Evolutionary conservation across 2,113 vertebrate species (phyloP).

Genomic region (Cryptotis parvus): DNA sequence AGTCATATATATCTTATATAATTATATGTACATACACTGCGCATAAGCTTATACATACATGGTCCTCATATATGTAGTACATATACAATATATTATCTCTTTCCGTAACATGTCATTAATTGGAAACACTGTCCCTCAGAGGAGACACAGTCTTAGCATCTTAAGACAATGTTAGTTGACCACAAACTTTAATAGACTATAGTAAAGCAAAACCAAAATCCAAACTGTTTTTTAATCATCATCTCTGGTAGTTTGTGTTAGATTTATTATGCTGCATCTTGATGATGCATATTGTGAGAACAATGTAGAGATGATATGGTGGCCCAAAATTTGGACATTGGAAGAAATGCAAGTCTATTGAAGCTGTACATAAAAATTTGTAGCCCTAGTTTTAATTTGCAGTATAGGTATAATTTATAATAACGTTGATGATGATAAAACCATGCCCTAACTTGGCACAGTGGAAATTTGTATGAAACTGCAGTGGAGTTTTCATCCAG

Average conservation of each 20-base stretch:
- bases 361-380: conserved; percentile 12
- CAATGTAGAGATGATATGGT: background rate
- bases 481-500: background rate
- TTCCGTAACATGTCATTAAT: background rate
- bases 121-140: background rate
- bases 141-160: background rate
- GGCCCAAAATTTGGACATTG: background rate
- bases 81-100: too few relatives aligned
- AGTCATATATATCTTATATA: too few relatives aligned
- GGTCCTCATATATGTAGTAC: background rate
- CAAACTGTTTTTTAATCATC: background rate
- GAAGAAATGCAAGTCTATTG: background rate
- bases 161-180: conserved; percentile 1
- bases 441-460: background rate
- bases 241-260: background rate
- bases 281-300: background rate
- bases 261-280: background rate
- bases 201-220: too few relatives aligned
- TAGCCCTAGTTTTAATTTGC: background rate
- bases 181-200: background rate
- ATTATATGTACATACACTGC: too few relatives aligned
- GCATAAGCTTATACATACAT: too few relatives aligned
- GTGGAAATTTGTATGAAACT: background rate
- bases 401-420: background rate
- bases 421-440: background rate